Conservation (phyloP, 2,113 vertebrate genomes). For the Alouatta palliata region DNA sequence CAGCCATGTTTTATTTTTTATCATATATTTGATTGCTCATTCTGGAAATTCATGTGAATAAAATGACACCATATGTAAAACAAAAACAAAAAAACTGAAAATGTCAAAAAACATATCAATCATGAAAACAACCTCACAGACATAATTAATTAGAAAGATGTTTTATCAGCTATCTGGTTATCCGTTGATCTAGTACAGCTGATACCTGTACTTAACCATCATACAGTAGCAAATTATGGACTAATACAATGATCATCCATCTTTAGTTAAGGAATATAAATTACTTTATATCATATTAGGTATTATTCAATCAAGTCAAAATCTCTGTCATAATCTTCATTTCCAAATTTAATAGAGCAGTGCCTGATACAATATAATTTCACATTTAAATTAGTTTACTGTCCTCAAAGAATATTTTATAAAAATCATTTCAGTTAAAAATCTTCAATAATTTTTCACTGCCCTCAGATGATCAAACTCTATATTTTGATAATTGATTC, state of each 20-base stretch:
- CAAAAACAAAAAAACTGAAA: too few species aligned
- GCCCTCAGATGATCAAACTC: not conserved
- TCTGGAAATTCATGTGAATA: too few species aligned
- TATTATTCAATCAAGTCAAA: not conserved
- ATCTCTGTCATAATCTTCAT: not conserved
- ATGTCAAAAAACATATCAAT: too few species aligned
- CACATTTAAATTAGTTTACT: not conserved
- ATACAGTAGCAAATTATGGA: not conserved
- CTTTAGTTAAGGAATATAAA: not conserved
- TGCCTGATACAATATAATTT: not conserved
- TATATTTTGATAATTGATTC: not conserved
- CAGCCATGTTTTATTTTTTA: too few species aligned
- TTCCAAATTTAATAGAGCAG: not conserved
- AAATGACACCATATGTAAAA: too few species aligned
- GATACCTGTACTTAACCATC: not conserved
- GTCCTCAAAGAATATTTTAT: not conserved
- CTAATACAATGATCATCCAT: not conserved
- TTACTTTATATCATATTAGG: not conserved
- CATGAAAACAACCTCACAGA: not conserved
- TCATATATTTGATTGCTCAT: too few species aligned
- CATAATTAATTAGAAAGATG: not conserved
- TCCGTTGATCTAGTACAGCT: not conserved
- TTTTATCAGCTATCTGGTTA: not conserved
- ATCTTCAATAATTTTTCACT: not conserved
- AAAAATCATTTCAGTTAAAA: not conserved